Percentiles rank a stretch among this genome's conserved stretches.
Conservation (phyloP, 2,888 invertebrate genomes). For the Cataglyphis altisquamis region DNA sequence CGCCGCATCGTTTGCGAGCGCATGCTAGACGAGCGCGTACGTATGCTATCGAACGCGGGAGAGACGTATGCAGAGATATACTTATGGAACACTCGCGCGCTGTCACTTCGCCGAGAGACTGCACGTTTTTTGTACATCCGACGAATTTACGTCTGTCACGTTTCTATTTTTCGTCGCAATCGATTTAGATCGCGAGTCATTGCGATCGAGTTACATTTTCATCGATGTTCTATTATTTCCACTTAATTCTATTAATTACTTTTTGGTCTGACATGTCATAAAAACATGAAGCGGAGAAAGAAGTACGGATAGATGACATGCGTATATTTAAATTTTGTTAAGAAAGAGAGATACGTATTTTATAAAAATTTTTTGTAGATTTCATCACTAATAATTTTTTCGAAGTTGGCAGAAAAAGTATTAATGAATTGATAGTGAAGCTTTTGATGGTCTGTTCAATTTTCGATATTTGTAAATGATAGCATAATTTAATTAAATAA, state of each 20-base stretch:
- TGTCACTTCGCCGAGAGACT: conserved; percentile 50
- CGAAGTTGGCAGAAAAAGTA: background rate
- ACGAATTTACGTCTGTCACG: conserved; percentile 43
- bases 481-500: background rate
- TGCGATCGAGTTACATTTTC: background rate
- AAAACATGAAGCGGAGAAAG: conserved; percentile 4
- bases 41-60: conserved; percentile 66
- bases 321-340: conserved; percentile 7
- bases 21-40: conserved; percentile 63
- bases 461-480: background rate
- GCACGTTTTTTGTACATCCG: conserved; percentile 39
- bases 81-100: conserved; percentile 59
- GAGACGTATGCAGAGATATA: conserved; percentile 55
- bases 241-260: conserved; percentile 27
- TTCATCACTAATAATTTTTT: background rate
- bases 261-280: conserved; percentile 5
- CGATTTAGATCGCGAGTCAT: conserved; percentile 26
- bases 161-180: conserved; percentile 29
- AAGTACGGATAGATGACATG: background rate
- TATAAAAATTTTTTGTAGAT: background rate
- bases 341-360: background rate
- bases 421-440: background rate
- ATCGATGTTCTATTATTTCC: conserved; percentile 44
- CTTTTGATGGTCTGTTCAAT: background rate
- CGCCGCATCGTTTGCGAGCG: conserved; percentile 63